Percentiles rank a stretch among this genome's conserved stretches.
Evolutionary conservation across 2,888 invertebrate genomes (phyloP).

Genomic region (Cordilura impudica): DNA sequence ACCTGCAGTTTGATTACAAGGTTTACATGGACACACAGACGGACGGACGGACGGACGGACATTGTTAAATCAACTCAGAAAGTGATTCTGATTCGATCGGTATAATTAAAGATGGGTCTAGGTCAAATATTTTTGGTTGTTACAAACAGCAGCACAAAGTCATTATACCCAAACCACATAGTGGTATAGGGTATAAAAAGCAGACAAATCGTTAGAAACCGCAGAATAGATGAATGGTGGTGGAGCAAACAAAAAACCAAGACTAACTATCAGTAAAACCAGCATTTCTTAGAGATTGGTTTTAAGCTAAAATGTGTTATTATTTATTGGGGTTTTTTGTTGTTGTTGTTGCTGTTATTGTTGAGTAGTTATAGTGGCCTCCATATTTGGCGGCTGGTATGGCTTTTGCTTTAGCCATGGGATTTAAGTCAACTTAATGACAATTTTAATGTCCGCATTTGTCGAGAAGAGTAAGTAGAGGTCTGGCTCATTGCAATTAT

Average conservation of each 20-base stretch:
- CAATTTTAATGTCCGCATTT: constrained; percentile 51
- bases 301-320: constrained; percentile 26
- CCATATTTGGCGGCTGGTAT: constrained; percentile 35
- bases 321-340: constrained; percentile 12
- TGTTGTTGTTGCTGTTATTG: constrained; percentile 24
- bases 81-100: no score
- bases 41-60: no score
- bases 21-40: no score
- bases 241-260: not conserved
- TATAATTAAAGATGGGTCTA: no score
- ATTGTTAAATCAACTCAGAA: no score
- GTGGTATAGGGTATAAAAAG: no score
- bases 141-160: no score
- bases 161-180: no score
- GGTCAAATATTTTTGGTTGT: no score
- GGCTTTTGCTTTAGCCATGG: constrained; percentile 12
- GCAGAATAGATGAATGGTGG: not conserved
- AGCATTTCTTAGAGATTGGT: constrained; percentile 25
- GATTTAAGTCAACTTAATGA: constrained; percentile 10
- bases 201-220: not conserved
- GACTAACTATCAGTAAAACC: constrained; percentile 1
- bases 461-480: constrained; percentile 11
- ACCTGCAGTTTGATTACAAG: no score
- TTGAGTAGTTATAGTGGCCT: constrained; percentile 51
- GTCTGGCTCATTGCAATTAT: no score